These are phyloP conservation scores for Salvelinus fontinalis DNA, from an alignment of 2,113 vertebrate species.

Conservation along the genomic window DNA sequence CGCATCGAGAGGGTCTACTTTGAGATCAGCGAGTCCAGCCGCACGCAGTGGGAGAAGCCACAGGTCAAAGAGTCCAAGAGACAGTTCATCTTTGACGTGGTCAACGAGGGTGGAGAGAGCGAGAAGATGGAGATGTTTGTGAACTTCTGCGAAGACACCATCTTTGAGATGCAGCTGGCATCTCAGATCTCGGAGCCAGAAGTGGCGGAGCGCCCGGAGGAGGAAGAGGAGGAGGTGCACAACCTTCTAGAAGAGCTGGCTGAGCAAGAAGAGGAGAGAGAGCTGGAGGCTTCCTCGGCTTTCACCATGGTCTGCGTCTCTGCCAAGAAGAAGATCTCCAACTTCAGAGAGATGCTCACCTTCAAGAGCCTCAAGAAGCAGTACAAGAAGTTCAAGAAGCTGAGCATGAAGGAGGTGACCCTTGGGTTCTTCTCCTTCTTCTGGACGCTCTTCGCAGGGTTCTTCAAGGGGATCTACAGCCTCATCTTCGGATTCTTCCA, in stretches of 20 bases:
- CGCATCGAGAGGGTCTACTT: constrained; percentile 97
- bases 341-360: constrained; percentile 77
- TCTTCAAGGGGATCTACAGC: constrained; percentile 84
- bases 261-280: constrained; percentile 74
- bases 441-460: constrained; percentile 87
- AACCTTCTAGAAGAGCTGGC: constrained; percentile 74
- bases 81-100: constrained; percentile 98
- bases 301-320: constrained; percentile 84
- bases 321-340: constrained; percentile 74
- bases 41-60: constrained; percentile 97
- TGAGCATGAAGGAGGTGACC: constrained; percentile 86
- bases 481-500: constrained; percentile 91
- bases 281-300: constrained; percentile 83
- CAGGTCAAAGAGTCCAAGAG: constrained; percentile 98
- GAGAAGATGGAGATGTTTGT: constrained; percentile 99
- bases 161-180: constrained; percentile 98
- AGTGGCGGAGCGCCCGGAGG: constrained; percentile 79
- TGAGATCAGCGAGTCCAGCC: constrained; percentile 96
- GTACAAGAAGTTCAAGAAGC: constrained; percentile 86
- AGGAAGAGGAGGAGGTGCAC: constrained; percentile 78
- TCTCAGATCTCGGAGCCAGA: constrained; percentile 95
- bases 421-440: constrained; percentile 90
- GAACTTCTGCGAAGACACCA: constrained; percentile 97
- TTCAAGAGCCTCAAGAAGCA: constrained; percentile 85
- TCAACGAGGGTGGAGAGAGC: constrained; percentile 94